Evolutionary conservation across 2,888 invertebrate genomes (phyloP).

Genomic region (Pandemis cinnamomeana): DNA sequence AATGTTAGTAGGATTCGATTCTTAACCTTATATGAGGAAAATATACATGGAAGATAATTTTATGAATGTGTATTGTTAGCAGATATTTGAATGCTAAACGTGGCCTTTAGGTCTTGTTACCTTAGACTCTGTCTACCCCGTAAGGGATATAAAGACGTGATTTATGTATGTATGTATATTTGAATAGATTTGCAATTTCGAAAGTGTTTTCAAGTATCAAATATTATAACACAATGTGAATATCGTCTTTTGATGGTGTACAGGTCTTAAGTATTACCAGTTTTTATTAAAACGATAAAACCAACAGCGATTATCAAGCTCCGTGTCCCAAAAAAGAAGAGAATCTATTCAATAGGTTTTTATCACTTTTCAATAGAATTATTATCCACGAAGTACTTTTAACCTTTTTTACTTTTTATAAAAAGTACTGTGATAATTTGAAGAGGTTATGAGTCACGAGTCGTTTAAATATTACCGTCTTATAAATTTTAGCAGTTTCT

Average conservation of each 20-base stretch:
- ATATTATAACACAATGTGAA: background rate
- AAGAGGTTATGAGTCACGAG: background rate
- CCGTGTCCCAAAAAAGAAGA: background rate
- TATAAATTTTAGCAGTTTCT: background rate
- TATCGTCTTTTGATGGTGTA: background rate
- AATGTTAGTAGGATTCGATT: too few species aligned
- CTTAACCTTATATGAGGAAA: too few species aligned
- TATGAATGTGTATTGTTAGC: too few species aligned
- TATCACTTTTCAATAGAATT: background rate
- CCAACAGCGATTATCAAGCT: conserved; percentile 8
- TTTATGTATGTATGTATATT: too few species aligned
- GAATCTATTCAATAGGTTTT: conserved; percentile 12
- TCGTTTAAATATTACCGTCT: background rate
- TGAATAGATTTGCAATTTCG: too few species aligned
- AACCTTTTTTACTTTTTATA: background rate
- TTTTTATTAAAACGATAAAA: conserved; percentile 9
- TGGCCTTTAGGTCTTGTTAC: too few species aligned
- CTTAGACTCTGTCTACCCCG: too few species aligned
- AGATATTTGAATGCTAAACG: too few species aligned
- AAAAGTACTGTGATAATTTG: background rate
- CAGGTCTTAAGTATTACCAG: background rate
- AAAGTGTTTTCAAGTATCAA: too few species aligned
- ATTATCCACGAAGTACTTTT: conserved; percentile 1
- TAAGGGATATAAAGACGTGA: too few species aligned
- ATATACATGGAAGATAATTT: too few species aligned